Conservation (phyloP, 2,113 vertebrate genomes). For the Apus apus region DNA sequence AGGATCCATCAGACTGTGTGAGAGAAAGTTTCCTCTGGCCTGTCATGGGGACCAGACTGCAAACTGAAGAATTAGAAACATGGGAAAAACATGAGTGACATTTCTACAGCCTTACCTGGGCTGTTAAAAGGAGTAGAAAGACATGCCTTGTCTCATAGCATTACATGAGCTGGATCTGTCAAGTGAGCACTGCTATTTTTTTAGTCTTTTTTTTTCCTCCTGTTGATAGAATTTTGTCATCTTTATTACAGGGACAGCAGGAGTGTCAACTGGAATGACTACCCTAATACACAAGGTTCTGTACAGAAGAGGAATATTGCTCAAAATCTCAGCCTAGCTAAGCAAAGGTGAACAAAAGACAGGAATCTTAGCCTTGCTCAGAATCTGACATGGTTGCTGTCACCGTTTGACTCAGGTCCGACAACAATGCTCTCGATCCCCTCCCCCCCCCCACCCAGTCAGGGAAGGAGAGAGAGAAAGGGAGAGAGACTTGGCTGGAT, state of each 20-base stretch:
- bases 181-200: background rate
- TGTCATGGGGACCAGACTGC: background rate
- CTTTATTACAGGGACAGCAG: background rate
- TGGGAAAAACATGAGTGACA: background rate
- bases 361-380: background rate
- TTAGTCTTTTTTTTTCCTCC: background rate
- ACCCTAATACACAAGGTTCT: accelerated
- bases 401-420: too few species aligned
- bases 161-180: background rate
- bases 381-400: background rate
- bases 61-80: background rate
- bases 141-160: background rate
- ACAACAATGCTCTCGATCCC: too few species aligned
- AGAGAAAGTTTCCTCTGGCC: background rate
- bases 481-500: too few species aligned
- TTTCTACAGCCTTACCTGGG: background rate
- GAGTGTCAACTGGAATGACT: background rate
- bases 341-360: background rate
- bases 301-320: background rate
- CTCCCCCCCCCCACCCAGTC: too few species aligned
- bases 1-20: background rate
- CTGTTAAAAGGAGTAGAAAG: background rate
- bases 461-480: too few species aligned
- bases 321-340: background rate
- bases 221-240: background rate